phyloP scores from a whole-genome alignment of 1,140 invertebrate species.

The Chelonus insularis region DNA sequence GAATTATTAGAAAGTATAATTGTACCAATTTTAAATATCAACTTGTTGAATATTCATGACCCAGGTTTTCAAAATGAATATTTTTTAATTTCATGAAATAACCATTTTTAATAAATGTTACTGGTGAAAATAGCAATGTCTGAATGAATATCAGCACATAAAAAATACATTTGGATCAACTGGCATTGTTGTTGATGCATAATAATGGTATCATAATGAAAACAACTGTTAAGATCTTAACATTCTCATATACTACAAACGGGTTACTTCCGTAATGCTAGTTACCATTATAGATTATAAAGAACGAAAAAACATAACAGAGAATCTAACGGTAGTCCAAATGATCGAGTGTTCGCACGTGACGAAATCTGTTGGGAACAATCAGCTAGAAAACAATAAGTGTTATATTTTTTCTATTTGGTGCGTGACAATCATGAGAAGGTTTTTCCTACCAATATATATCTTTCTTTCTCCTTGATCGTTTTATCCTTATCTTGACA shows the following conservation, averaged over 20 bases:
- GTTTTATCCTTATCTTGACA: neutral
- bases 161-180: no score
- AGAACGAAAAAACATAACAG: neutral
- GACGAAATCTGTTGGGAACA: conserved; percentile 23
- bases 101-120: no score
- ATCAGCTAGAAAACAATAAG: conserved; percentile 17
- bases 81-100: no score
- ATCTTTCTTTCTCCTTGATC: neutral
- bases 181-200: no score
- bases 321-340: conserved; percentile 1
- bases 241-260: neutral
- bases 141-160: no score
- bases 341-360: conserved; percentile 17
- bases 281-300: neutral
- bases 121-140: no score
- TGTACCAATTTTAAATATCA: no score
- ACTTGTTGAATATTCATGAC: no score
- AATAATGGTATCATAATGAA: no score
- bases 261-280: neutral
- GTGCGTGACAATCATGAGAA: conserved; percentile 22
- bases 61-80: no score
- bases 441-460: neutral
- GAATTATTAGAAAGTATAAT: no score
- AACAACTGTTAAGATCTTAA: neutral
- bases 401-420: conserved; percentile 4